Evolutionary conservation across 1,140 invertebrate genomes (phyloP), one percentile per base, ranked within the genome.

Genomic region (Bombus pyrosoma): DNA sequence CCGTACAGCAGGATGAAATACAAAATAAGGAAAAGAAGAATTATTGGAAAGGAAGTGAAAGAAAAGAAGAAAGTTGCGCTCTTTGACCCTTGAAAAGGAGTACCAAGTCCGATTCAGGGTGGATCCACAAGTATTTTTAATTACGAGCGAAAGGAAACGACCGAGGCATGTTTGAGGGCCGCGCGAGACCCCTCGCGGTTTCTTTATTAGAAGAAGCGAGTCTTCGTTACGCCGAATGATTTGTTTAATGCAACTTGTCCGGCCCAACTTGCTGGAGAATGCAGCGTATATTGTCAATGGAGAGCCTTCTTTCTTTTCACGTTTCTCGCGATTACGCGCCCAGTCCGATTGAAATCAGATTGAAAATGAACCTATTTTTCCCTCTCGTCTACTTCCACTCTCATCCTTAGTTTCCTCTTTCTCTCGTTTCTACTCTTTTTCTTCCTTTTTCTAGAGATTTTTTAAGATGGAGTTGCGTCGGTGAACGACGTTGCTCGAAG

Each of bases 81-180:
- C 64, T 68, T 68, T 47, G 77, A 79, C 64, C 32, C 77, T 25
- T 41, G 64, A 68, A 79, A 79, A 64, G 77, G 59, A 41, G 41
- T 25, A 18, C 39, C 9, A 6, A 28, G 15, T n/a, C 4, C 53
- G 39, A 22, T 5, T 13, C 62, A 10, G 32, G 47, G 15, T 34
- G 66, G 34, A 78, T 77, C 82, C 37, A 32, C 66, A 76, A 47
- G 75, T 79, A 84, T 85, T 80, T 80, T 85, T 85, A 85, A 85
- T 85, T 80, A 80, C 68, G 47, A 13, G 25, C 62, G 59, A 73
- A n/a, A 83, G 68, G 57, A 43, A 53, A 13, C 47, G 28, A 22
- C 28, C n/a, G 34, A 12, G 9, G 66, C 12, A 32, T 62, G 43
- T 83, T 78, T 41, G 41, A 75, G 81, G 57, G 28, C 69, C 69